Evolutionary conservation across 2,113 vertebrate species (phyloP).

Genomic region (Sinocyclocheilus rhinocerous): DNA sequence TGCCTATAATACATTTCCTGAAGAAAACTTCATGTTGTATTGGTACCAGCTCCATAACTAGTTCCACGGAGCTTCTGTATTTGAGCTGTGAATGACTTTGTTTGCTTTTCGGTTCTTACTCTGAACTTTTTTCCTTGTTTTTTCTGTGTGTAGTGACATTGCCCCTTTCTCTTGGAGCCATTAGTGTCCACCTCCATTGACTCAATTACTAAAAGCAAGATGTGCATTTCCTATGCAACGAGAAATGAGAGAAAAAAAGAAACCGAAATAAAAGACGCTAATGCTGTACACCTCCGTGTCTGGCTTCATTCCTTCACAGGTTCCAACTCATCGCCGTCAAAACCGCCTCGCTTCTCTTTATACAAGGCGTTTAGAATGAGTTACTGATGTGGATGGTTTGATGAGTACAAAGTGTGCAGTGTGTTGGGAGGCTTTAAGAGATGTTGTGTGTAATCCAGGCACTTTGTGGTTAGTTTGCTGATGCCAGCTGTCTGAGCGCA

Average conservation of each 20-base stretch:
- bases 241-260: conserved; percentile 73
- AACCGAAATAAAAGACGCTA: conserved; percentile 93
- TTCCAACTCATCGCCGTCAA: neutral
- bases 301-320: conserved; percentile 21
- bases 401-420: conserved; percentile 32
- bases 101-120: conserved; percentile 38
- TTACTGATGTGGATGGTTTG: conserved; percentile 35
- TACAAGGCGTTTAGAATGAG: neutral
- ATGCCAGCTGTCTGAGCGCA: conserved; percentile 45
- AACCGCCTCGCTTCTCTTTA: neutral
- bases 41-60: conserved; percentile 77
- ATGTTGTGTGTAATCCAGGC: conserved; percentile 50
- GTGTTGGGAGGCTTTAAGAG: conserved; percentile 33
- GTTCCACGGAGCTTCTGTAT: conserved; percentile 85
- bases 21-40: conserved; percentile 85
- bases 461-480: conserved; percentile 52
- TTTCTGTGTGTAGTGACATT: conserved; percentile 48
- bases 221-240: conserved; percentile 99
- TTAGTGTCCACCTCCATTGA: conserved; percentile 93
- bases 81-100: conserved; percentile 57
- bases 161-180: conserved; percentile 83
- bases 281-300: conserved; percentile 78
- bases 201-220: conserved; percentile 98
- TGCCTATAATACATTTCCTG: conserved; percentile 94
- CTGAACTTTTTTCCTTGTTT: conserved; percentile 24